A percentile compares a stretch with the other conserved stretches of the same genome.
Evolutionary conservation across 2,888 invertebrate genomes (phyloP).

Genomic region (Cremastinae sp.): DNA sequence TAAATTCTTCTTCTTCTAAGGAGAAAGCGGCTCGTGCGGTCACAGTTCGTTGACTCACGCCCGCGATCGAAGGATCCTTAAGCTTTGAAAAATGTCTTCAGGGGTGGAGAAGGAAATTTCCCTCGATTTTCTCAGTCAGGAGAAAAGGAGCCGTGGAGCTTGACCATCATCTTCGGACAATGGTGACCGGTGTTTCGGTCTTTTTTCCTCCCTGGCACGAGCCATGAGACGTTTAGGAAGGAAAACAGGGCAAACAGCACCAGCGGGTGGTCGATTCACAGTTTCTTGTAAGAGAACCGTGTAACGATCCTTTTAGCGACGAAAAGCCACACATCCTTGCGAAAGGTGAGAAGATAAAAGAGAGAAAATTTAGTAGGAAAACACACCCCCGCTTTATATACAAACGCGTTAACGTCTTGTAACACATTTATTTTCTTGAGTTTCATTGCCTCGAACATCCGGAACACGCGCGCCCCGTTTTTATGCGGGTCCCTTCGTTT

Average conservation of each 20-base stretch:
- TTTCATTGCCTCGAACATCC: slow-evolving; percentile 53
- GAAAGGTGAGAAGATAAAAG: slow-evolving; percentile 4
- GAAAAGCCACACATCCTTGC: neutral
- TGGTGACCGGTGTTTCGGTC: slow-evolving; percentile 52
- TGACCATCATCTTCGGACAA: slow-evolving; percentile 48
- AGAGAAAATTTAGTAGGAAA: slow-evolving; percentile 23
- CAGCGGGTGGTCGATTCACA: slow-evolving; percentile 64
- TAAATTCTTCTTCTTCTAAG: neutral
- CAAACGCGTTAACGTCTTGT: slow-evolving; percentile 55
- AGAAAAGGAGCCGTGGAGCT: slow-evolving; percentile 18
- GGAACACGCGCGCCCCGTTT: slow-evolving; percentile 53
- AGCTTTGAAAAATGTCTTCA: slow-evolving; percentile 25
- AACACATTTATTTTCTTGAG: slow-evolving; percentile 51
- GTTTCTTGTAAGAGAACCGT: slow-evolving; percentile 58
- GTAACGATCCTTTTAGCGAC: slow-evolving; percentile 56
- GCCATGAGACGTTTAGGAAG: slow-evolving; percentile 52
- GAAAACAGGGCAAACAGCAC: slow-evolving; percentile 62
- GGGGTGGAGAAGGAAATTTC: slow-evolving; percentile 51
- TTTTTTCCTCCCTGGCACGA: slow-evolving; percentile 47
- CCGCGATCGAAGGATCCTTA: slow-evolving; percentile 37
- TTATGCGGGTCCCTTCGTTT: slow-evolving; percentile 28
- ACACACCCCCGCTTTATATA: slow-evolving; percentile 42
- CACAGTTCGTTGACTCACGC: slow-evolving; percentile 55
- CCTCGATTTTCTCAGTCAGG: slow-evolving; percentile 22
- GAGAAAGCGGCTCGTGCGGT: slow-evolving; percentile 13